These are phyloP conservation scores for Solenodon paradoxus DNA, from an alignment of 2,113 vertebrate genomes.

Conservation along the genomic window DNA sequence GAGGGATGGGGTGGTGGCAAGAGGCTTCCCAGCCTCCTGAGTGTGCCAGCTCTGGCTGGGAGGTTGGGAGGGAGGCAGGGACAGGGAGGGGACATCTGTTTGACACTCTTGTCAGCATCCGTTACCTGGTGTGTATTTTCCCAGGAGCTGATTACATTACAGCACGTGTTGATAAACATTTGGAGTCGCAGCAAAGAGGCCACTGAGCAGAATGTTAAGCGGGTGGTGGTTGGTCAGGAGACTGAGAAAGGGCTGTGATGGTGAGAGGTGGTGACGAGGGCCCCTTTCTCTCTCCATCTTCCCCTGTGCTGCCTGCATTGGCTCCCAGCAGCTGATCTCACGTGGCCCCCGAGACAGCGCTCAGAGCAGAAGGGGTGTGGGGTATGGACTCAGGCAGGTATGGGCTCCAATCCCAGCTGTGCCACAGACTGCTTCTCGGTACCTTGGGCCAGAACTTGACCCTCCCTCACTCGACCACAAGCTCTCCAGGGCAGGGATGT, in stretches of 20 bases:
- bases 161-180: constrained; percentile 86
- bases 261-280: neutral
- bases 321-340: neutral
- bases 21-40: constrained; percentile 28
- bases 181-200: constrained; percentile 68
- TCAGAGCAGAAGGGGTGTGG: neutral
- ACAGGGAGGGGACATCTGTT: constrained; percentile 62
- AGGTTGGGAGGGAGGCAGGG: neutral
- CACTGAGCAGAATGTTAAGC: constrained; percentile 72
- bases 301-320: neutral
- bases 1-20: neutral
- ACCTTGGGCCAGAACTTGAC: neutral
- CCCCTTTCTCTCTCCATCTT: neutral
- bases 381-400: neutral
- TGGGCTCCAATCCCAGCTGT: neutral
- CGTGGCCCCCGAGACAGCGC: neutral
- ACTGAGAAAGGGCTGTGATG: neutral
- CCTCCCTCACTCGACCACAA: neutral
- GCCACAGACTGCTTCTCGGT: neutral
- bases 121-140: constrained; percentile 83
- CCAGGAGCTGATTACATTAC: constrained; percentile 83
- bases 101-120: constrained; percentile 74
- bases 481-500: neutral
- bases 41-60: constrained; percentile 7
- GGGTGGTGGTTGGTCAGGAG: neutral